Evolutionary conservation across 2,888 invertebrate genomes (phyloP), one percentile per base, ranked within the genome.

Genomic region (Beris chalybata): DNA sequence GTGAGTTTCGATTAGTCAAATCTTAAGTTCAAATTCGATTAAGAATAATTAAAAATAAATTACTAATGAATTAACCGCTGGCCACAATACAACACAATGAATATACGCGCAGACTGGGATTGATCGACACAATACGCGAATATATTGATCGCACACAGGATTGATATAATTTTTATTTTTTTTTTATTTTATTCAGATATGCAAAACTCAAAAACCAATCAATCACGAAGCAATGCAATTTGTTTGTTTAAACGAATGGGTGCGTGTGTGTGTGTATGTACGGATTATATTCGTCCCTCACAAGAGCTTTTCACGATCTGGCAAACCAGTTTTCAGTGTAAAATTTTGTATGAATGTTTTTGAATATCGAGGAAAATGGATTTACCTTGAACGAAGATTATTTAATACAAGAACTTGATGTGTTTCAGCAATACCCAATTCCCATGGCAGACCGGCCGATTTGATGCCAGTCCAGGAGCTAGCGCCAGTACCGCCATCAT

Each of bases 391-490:
- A 69, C 95, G 85, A 59, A 97, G 85, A 80, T 97, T 93, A 82
- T 97, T 97, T 74, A 97, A 83, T 64, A 95, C 93, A 57, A 97
- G 84, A 71, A 95, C 95, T 83, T 99, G 99, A 82, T 99, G 99
- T 4, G 98, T 98, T 83, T 99, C 99, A 4, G 98, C 94, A 53
- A 99, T 87, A 64, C 99, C 99, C 75, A 99, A 84, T 82, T 99
- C 99, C 98, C 98, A 99, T 0, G 99, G 98, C 70, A 98, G 83
- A 55, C 99, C 99, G 50, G 99, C 98, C 71, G 91, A 88, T 83
- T 99, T 99, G 77, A 99, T 98, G 72, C 98, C 98, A 0, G 98
- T 99, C 98, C 98, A 98, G 67, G 95, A 95, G 77, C 95, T 95
- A 54, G 98, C 99, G 43, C 99, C 99, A 13, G 99, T 99, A 64